These are phyloP conservation scores for Slavum lentiscoides DNA, from an alignment of 2,888 invertebrate species.

Conservation along the genomic window DNA sequence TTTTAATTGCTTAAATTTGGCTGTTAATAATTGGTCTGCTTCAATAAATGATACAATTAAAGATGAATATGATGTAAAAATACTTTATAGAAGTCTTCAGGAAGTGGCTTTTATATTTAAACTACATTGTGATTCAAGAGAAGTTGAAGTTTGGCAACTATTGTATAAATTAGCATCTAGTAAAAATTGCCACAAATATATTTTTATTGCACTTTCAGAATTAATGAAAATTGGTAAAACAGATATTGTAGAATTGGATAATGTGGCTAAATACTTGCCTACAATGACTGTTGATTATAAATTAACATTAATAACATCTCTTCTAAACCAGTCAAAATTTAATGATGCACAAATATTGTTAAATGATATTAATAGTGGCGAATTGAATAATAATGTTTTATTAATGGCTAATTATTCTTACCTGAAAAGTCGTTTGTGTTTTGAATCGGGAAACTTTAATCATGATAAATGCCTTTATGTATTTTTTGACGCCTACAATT, in stretches of 20 bases:
- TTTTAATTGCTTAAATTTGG: slow-evolving; percentile 21
- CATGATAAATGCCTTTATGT: slow-evolving; percentile 12
- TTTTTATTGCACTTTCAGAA: slow-evolving; percentile 45
- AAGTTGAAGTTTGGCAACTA: slow-evolving; percentile 45
- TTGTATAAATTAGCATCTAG: slow-evolving; percentile 35
- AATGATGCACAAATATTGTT: slow-evolving; percentile 36
- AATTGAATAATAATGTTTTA: slow-evolving; percentile 29
- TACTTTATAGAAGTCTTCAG: slow-evolving; percentile 33
- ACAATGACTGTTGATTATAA: slow-evolving; percentile 39
- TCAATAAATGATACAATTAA: slow-evolving; percentile 16
- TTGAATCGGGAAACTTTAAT: slow-evolving; percentile 44
- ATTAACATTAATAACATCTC: slow-evolving; percentile 21
- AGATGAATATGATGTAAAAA: slow-evolving; percentile 34
- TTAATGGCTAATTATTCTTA: slow-evolving; percentile 40
- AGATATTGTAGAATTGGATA: slow-evolving; percentile 9
- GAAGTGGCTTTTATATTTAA: slow-evolving; percentile 38
- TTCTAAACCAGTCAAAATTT: slow-evolving; percentile 36
- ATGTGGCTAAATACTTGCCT: slow-evolving; percentile 30
- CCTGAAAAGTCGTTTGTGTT: slow-evolving; percentile 39
- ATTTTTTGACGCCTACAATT: slow-evolving; percentile 40
- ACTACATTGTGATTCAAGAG: slow-evolving; percentile 43
- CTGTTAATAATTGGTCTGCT: slow-evolving; percentile 37
- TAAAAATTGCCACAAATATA: slow-evolving; percentile 19
- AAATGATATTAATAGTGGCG: slow-evolving; percentile 2
- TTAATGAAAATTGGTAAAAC: slow-evolving; percentile 15